These are phyloP conservation scores for Papilio machaon DNA, from an alignment of 1,140 invertebrate genomes.

Conservation along the genomic window DNA sequence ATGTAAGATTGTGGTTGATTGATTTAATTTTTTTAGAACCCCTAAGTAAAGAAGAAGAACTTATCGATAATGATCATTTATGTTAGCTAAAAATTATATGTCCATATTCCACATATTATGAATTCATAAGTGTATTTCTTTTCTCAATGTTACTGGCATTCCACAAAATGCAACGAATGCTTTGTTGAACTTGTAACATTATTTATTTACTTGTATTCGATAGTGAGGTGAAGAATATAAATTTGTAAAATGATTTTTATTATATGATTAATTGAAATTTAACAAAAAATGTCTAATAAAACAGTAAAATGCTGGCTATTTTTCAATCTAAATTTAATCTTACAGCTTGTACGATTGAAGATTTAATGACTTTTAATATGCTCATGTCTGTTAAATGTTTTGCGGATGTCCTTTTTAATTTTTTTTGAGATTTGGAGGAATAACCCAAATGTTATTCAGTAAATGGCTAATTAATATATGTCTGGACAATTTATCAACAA, in stretches of 20 bases:
- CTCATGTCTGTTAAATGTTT: neutral
- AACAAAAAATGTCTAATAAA: neutral
- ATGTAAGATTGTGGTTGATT: too few relatives aligned
- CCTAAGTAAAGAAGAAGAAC: too few relatives aligned
- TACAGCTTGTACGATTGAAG: conserved; percentile 43
- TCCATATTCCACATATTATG: neutral
- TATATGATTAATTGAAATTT: neutral
- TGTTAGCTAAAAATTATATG: neutral
- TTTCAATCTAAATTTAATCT: conserved; percentile 63
- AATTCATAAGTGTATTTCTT: neutral
- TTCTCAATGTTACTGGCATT: neutral
- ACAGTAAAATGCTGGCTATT: conserved; percentile 46
- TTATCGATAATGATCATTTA: too few relatives aligned
- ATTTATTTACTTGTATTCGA: neutral
- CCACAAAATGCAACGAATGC: neutral
- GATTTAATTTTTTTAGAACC: too few relatives aligned
- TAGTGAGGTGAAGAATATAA: neutral
- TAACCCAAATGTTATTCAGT: neutral
- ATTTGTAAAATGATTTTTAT: neutral
- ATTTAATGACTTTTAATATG: conserved; percentile 53
- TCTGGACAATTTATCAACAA: neutral
- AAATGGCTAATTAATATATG: neutral
- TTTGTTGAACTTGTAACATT: neutral
- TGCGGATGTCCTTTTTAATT: neutral
- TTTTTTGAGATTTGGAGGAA: neutral